These are phyloP conservation scores for Saturnia japonica DNA, from an alignment of 2,888 invertebrate species.

Conservation along the genomic window DNA sequence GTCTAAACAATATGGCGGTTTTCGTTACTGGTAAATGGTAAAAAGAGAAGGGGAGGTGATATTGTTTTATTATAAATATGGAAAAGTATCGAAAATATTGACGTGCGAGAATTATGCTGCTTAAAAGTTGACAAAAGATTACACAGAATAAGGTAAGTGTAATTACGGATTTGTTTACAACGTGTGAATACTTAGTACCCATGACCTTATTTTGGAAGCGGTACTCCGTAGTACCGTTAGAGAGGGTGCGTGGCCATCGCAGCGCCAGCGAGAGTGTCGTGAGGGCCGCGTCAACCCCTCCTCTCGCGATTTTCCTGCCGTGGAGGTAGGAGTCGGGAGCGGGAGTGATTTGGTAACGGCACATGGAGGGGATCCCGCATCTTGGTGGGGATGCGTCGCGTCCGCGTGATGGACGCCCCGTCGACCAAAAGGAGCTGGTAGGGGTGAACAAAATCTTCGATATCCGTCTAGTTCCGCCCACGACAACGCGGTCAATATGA, in stretches of 20 bases:
- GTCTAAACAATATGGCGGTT: conserved; percentile 70
- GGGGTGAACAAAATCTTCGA: conserved; percentile 80
- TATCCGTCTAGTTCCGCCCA: conserved; percentile 61
- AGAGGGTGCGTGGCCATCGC: conserved; percentile 70
- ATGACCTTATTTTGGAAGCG: conserved; percentile 79
- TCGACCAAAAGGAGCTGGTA: conserved; percentile 72
- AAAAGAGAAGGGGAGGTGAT: conserved; percentile 55
- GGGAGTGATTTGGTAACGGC: conserved; percentile 78
- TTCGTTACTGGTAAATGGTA: conserved; percentile 64
- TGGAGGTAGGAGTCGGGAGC: conserved; percentile 80
- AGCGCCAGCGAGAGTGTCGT: conserved; percentile 62
- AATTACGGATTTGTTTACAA: conserved; percentile 51
- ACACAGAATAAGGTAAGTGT: conserved; percentile 49
- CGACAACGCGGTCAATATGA: conserved; percentile 47
- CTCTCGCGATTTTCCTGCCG: conserved; percentile 75
- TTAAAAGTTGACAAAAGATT: conserved; percentile 26
- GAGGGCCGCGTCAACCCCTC: conserved; percentile 75
- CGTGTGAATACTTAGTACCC: conserved; percentile 68
- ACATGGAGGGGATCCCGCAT: conserved; percentile 80
- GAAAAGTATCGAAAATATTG: conserved; percentile 28
- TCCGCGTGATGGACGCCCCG: conserved; percentile 63
- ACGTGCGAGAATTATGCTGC: conserved; percentile 19
- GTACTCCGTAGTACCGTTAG: conserved; percentile 76
- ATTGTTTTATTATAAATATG: conserved; percentile 31
- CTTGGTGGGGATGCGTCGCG: conserved; percentile 80